Evolutionary conservation across 2,113 vertebrate genomes (phyloP), one percentile per base, ranked within the genome.

Genomic region (Upupa epops): DNA sequence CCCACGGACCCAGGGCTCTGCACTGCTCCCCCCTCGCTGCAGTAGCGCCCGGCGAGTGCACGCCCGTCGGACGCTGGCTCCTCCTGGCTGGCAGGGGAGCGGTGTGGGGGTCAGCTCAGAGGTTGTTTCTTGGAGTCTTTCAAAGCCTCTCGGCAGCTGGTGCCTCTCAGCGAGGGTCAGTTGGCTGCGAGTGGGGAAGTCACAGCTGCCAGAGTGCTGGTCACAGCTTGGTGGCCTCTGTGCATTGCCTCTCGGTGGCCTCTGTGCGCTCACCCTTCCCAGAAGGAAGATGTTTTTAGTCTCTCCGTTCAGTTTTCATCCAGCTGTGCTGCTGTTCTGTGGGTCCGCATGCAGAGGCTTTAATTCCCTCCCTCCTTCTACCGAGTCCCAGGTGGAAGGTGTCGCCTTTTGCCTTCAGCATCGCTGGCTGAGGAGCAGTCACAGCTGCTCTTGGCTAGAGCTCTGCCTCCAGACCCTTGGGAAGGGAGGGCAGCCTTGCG

Each of bases 41-140:
- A 1, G 5, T 3, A 12, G 40, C 42, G 49, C 26, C 32, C 28
- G 16, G 26, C 4, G 8, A 45, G 14, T 4, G 31, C 3, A 2
- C 45, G n/a, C 52, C 64, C 2, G 0, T 31, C 2, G 0, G 12
- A 12, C 10, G 1, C 1, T 0, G 0, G n/a, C 49, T 65, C 25
- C 52, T 71, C 37, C 75, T 71, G 61, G 42, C 36, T 70, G 56
- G 46, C 59, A 64, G 64, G 1, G 7, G 31, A 74, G 51, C 29
- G 4, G 3, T 7, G 10, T 74, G 52, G 31, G 12, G 58, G 11
- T 68, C 72, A 37, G 32, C 37, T 90, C 45, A 5, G 5, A 73
- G 82, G 34, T 14, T 72, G 36, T 72, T 90, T 40, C 22, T 80
- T 85, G 54, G 34, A 17, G 81, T 83, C 69, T 81, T 83, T 54